Base-by-base conservation (phyloP, 2,113 vertebrate genomes). In the Emydura subglobosa region DNA sequence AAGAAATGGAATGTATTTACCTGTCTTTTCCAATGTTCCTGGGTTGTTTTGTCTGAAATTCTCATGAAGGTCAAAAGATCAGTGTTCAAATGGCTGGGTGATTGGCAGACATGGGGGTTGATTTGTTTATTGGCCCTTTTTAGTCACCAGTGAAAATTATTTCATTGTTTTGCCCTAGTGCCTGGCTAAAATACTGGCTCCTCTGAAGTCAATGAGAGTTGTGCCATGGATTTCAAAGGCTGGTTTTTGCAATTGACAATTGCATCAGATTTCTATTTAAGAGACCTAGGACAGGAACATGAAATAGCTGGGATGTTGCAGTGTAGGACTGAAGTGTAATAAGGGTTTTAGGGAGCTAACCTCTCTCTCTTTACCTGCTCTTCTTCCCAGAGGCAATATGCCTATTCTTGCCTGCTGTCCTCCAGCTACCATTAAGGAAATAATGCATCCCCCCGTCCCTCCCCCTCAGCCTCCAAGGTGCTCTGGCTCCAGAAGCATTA, bases 31-130 rank as follows among this genome's bases (percentile, higher is more conserved):
- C 24, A 44, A 24, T 44, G 72, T 44, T 76, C 21, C 7, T 59
- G 84, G 29, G 50, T 89, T 89, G 19, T 93, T 95, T 93, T 72
- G 5, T 82, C 82, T 93, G 39, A 92, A 89, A 88, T 53, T 3
- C 6, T 92, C 53, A 86, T 85, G 86, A 83, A 91, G 51, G 39
- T 53, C 81, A 92, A 84, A 94, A 88, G 86, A 78, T 7, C 2
- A 53, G 34, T 39, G 47, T 83, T 85, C 31, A 86, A 55, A 87
- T 72, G 90, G 27, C 27, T 78, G 24, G 42, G 10, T 24, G 79
- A 22, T 22, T 65, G 82, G 57, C 72, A 94, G 84, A 53, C 17
- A 54, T 21, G 17, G n/a, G 19, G 27, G 83, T 85, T 0, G 0
- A 13, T 44, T 34, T 51, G 27, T 55, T 95, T 90, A 84, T 49